Evolutionary conservation across 2,888 invertebrate genomes (phyloP).

Genomic region (Trachelus troglodyta): DNA sequence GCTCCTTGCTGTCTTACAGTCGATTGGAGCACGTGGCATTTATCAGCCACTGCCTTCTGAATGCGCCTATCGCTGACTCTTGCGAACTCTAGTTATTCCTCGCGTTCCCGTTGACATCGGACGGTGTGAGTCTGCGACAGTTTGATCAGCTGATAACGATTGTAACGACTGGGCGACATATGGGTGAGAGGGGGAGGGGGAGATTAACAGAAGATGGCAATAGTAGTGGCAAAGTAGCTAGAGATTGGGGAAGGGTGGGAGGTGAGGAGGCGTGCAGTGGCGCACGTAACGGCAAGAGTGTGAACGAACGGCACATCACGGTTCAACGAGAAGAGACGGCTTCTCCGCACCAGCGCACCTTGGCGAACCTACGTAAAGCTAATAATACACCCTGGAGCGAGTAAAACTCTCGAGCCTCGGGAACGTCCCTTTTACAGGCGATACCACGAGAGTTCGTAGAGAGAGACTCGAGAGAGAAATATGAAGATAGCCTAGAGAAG

Average conservation of each 20-base stretch:
- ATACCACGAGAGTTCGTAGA: not conserved
- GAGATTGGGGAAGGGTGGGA: not conserved
- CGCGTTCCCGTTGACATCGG: not conserved
- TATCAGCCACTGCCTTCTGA: not conserved
- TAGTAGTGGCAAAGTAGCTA: not conserved
- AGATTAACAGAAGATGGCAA: not conserved
- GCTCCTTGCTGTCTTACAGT: not conserved
- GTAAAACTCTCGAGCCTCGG: not conserved
- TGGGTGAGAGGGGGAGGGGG: rapidly evolving
- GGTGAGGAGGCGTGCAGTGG: not conserved
- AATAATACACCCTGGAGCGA: constrained; percentile 27
- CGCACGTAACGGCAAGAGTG: constrained; percentile 23
- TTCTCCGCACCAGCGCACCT: constrained; percentile 26
- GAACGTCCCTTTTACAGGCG: not conserved
- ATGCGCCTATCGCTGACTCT: not conserved
- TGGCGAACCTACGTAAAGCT: constrained; percentile 17
- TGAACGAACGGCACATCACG: constrained; percentile 32
- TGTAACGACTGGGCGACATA: not conserved
- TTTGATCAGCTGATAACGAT: not conserved
- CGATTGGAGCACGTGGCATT: not conserved
- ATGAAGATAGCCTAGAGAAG: not conserved
- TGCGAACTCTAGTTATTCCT: not conserved
- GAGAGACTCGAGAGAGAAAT: not conserved
- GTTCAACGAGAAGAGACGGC: constrained; percentile 31
- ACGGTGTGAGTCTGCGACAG: not conserved